phyloP scores from a whole-genome alignment of 35 echinoderm and acorn worm genomes.

The Acanthaster planci region DNA sequence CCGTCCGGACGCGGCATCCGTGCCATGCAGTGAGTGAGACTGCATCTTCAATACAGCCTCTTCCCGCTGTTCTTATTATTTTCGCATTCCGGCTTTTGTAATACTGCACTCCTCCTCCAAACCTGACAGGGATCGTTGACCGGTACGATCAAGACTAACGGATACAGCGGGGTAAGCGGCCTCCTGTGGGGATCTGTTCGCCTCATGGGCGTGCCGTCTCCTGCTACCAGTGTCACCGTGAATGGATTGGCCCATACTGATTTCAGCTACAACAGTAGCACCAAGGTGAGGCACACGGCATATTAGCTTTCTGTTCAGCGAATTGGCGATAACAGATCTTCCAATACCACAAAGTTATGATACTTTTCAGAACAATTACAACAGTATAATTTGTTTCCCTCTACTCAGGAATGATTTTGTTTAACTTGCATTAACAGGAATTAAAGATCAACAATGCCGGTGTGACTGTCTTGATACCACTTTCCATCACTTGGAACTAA shows the following conservation, averaged over 20 bases:
- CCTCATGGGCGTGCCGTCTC: slow-evolving; percentile 40
- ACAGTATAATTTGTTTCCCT: background rate
- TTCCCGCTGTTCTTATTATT: no score
- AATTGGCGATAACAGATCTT: background rate
- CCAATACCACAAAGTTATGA: background rate
- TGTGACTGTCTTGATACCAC: background rate
- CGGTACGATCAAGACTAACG: slow-evolving; percentile 22
- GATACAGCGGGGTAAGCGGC: slow-evolving; percentile 36
- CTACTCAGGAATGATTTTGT: background rate
- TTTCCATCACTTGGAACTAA: background rate
- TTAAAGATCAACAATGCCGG: background rate
- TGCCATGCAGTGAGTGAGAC: no score
- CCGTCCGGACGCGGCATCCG: no score
- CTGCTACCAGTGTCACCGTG: background rate
- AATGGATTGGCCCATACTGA: background rate
- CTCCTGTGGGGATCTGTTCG: slow-evolving; percentile 57
- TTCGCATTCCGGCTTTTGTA: no score
- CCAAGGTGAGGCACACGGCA: background rate
- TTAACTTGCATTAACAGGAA: background rate
- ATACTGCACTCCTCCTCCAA: no score
- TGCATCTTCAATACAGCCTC: no score
- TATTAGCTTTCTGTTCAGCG: background rate
- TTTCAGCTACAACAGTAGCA: background rate
- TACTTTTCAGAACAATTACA: background rate
- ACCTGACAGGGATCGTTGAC: slow-evolving; percentile 29